Evolutionary conservation across 2,797 vertebrate genomes (phyloP).

Genomic region (Acipenser oxyrinchus): DNA sequence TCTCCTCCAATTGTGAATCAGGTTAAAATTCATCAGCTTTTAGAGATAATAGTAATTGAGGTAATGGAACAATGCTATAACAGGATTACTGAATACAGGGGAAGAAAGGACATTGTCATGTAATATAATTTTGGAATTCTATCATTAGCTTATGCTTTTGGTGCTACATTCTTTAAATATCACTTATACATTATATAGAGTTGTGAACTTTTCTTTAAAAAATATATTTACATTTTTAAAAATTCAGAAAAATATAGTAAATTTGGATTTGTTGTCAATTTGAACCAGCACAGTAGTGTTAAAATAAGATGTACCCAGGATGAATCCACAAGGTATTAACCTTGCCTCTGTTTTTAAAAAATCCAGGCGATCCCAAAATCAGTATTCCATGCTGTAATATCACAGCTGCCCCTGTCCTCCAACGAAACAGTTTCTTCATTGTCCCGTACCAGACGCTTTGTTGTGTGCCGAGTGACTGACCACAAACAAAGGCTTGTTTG

Average conservation of each 20-base stretch:
- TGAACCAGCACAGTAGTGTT: background rate
- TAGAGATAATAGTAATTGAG: constrained; percentile 83
- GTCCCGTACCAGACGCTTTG: constrained; percentile 56
- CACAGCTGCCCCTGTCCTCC: constrained; percentile 42
- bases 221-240: background rate
- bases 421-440: constrained; percentile 55
- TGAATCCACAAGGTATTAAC: constrained; percentile 1
- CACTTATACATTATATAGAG: background rate
- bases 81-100: constrained; percentile 80
- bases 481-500: constrained; percentile 75
- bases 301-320: constrained; percentile 1
- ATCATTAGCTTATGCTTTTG: constrained; percentile 45
- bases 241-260: background rate
- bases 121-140: constrained; percentile 58
- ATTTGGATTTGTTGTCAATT: too few relatives aligned
- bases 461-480: constrained; percentile 60
- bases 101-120: constrained; percentile 75
- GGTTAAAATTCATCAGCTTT: constrained; percentile 73
- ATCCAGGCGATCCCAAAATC: constrained; percentile 26
- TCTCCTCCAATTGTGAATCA: constrained; percentile 37
- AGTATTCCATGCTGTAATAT: constrained; percentile 44
- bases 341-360: background rate
- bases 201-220: background rate
- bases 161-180: constrained; percentile 24
- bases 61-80: constrained; percentile 82